Evolutionary conservation across 2,113 vertebrate genomes (phyloP), one percentile per base, ranked within the genome.

Genomic region (Paraplagusia blochii): DNA sequence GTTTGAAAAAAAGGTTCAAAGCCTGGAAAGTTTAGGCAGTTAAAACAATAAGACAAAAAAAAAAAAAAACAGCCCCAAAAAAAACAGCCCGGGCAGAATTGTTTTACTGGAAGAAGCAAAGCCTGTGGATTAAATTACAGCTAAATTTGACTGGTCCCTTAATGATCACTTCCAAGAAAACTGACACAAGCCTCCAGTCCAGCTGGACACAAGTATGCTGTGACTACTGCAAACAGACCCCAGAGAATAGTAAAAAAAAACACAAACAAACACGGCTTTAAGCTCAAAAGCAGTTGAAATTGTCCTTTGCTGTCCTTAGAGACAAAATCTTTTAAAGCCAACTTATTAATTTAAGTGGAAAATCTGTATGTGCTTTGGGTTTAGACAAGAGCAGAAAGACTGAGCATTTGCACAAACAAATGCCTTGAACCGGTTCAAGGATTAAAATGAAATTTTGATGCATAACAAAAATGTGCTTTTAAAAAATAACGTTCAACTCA

Each of bases 101-200:
- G 49, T 22, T 62, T 76, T 50, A 50, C 63, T 48, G 45, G 47
- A 72, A 74, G 52, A 22, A 53, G 42, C 59, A 69, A 53, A 44
- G 49, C 45, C 56, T 67, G 12, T 40, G 45, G 60, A 66, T 17
- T 63, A 17, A 63, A 60, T 67, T 54, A 58, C 36, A 36, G 67
- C 55, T 69, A 46, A 46, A 40, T 22, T 63, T 53, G 47, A n/a
- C 36, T 50, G 49, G 40, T 65, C 44, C 33, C 34, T 53, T 73
- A 73, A 82, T 48, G 70, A 53, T 50, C 10, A 49, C 33, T 73
- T 69, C 66, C 57, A 8, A 50, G 66, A 59, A 83, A 79, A 72
- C 51, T 60, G 57, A 77, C 60, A 44, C 72, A 56, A 57, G 16
- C n/a, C 34, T 66, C 34, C 11, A 16, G 46, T 60, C 62, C 70